Base-by-base conservation (phyloP, 1,140 invertebrate genomes). In the Lanistes nyassanus region DNA sequence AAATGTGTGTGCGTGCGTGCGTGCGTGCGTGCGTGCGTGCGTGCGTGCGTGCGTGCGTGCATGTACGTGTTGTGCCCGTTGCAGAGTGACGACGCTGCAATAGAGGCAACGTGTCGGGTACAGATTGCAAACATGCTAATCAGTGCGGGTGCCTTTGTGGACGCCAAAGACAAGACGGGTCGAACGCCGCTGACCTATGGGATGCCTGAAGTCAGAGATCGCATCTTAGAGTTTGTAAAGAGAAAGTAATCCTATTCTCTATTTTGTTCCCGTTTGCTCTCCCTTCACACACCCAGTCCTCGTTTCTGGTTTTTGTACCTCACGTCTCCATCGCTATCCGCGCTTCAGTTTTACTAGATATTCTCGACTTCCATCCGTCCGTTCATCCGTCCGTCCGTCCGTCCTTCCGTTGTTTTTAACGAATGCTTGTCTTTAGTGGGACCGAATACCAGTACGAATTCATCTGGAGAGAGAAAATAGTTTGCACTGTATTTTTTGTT, bases 31-130 rank as follows among this genome's bases (percentile, higher is more conserved):
- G 58, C 31, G 58, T 60, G 62, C 1, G 62, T 65, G 31, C 7
- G 62, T 34, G 4, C 31, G 62, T 1, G 62, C 29, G 58, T 60
- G 58, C 31, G 58, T 60, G 58, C 31, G 21, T 67, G 65, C 2
- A 42, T 47, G 65, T 51, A 9, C 26, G 65, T 42, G 6, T 39
- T 23, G n/a, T n/a, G 21, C 2, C 11, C 19, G 1, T 65, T 3
- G 21, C 34, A 60, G n/a, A 9, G n/a, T 21, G 21, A 34, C 37
- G 31, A 23, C 3, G 26, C 47, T 13, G 53, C 31, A 1, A 23
- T 42, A 37, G 42, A 51, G 19, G 5, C 5, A 21, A 47, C 95
- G 95, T 1, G 90, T 92, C 84, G 95, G 96, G 13, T 91, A 94
- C 78, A 94, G 19, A 47, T 69, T 7, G 80, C 79, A 0, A 76